Conservation (phyloP, 2,888 invertebrate genomes). For the Ischnura elegans region DNA sequence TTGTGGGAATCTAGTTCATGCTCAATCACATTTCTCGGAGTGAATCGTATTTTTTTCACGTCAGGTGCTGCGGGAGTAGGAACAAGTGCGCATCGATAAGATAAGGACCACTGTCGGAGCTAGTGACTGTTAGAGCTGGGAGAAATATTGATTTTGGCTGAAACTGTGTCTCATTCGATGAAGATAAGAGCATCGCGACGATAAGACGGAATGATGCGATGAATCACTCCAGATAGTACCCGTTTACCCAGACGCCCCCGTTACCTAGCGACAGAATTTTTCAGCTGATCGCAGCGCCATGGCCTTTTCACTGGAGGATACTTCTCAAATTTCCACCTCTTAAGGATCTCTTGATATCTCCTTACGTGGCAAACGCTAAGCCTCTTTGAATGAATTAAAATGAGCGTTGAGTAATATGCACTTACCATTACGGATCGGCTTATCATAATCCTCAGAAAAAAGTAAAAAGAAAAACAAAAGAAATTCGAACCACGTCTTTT, state of each 20-base stretch:
- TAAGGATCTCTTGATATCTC: neutral
- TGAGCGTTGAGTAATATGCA: neutral
- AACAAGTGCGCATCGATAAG: slow-evolving; percentile 40
- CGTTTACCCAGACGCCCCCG: neutral
- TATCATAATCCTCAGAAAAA: neutral
- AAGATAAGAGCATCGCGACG: neutral
- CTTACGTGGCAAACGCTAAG: neutral
- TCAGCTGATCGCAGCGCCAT: neutral
- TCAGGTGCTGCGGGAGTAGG: neutral
- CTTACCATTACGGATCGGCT: neutral
- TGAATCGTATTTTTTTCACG: neutral
- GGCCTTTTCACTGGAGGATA: neutral
- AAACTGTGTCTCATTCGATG: neutral
- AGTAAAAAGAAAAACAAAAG: neutral
- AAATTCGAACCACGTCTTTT: neutral
- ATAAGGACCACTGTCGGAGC: neutral
- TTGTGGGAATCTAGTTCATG: no score
- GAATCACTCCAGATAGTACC: neutral
- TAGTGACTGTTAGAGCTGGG: no score
- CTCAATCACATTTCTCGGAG: neutral
- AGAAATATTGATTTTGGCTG: neutral
- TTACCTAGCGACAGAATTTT: neutral
- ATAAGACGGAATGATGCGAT: neutral
- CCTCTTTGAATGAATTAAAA: neutral
- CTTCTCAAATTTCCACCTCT: no score